Conservation (phyloP, 2,797 vertebrate genomes). For the Danio choprae region DNA sequence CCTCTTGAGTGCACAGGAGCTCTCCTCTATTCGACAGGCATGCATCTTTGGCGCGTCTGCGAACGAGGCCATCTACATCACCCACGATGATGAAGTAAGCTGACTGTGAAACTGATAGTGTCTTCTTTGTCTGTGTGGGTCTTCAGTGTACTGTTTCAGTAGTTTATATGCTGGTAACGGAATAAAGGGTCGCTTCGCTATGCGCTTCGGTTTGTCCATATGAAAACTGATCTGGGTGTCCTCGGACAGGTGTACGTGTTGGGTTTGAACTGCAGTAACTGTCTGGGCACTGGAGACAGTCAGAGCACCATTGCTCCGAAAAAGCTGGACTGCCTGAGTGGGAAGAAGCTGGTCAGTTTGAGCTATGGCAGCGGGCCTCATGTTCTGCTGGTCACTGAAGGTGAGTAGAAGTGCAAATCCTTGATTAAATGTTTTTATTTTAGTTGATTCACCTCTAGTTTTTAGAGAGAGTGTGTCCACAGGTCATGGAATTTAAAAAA, state of each 20-base stretch:
- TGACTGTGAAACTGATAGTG: not conserved
- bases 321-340: constrained; percentile 91
- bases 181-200: not conserved
- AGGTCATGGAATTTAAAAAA: too few relatives aligned
- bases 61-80: constrained; percentile 93
- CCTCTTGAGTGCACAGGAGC: constrained; percentile 87
- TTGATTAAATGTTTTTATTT: not conserved
- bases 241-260: constrained; percentile 88
- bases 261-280: constrained; percentile 95
- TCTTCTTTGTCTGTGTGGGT: constrained; percentile 9
- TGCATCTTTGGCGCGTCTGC: constrained; percentile 92
- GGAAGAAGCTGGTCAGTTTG: constrained; percentile 91
- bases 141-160: not conserved
- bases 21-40: constrained; percentile 85
- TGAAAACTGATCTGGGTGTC: not conserved
- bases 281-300: constrained; percentile 94
- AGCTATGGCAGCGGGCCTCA: constrained; percentile 96
- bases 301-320: constrained; percentile 91
- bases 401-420: constrained; percentile 70
- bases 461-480: too few relatives aligned
- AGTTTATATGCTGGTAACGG: not conserved
- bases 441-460: not conserved
- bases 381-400: constrained; percentile 90
- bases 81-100: constrained; percentile 88
- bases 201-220: not conserved